These are phyloP conservation scores for Chrysaora quinquecirrha DNA, from an alignment of 30 jellyfish, hydroid and myxozoan genomes.

Conservation along the genomic window DNA sequence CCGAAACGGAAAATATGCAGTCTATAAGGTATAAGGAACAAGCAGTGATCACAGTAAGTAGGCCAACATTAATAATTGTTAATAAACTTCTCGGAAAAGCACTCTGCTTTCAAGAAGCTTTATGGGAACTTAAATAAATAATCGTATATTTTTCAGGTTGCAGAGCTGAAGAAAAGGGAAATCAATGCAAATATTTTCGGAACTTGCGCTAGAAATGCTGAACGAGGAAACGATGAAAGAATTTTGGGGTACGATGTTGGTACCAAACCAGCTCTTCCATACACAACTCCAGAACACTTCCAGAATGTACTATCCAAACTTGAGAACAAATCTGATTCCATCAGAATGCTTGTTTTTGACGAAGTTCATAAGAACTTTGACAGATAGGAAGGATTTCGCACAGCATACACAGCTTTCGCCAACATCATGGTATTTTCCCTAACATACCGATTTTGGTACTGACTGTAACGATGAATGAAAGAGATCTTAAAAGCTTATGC, in stretches of 20 bases:
- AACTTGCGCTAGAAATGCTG: background rate
- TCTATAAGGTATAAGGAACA: too few species aligned
- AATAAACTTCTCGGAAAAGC: too few species aligned
- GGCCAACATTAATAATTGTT: too few species aligned
- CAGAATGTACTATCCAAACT: background rate
- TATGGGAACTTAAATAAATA: too few species aligned
- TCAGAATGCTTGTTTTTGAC: background rate
- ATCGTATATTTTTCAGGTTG: background rate
- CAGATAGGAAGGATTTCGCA: background rate
- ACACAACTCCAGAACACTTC: slow-evolving; percentile 1
- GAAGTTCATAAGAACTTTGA: background rate
- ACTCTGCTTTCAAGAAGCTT: too few species aligned
- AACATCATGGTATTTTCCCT: background rate
- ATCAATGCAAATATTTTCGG: background rate
- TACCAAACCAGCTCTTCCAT: background rate
- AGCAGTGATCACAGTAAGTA: too few species aligned
- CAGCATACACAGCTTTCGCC: background rate
- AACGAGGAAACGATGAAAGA: background rate
- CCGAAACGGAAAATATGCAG: too few species aligned
- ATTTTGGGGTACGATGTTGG: background rate
- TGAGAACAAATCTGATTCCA: background rate
- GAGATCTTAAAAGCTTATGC: background rate
- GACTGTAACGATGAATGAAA: background rate
- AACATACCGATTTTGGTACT: background rate
- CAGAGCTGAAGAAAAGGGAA: background rate